These are phyloP conservation scores for Zophobas morio DNA, from an alignment of 1,140 invertebrate genomes.

Conservation along the genomic window DNA sequence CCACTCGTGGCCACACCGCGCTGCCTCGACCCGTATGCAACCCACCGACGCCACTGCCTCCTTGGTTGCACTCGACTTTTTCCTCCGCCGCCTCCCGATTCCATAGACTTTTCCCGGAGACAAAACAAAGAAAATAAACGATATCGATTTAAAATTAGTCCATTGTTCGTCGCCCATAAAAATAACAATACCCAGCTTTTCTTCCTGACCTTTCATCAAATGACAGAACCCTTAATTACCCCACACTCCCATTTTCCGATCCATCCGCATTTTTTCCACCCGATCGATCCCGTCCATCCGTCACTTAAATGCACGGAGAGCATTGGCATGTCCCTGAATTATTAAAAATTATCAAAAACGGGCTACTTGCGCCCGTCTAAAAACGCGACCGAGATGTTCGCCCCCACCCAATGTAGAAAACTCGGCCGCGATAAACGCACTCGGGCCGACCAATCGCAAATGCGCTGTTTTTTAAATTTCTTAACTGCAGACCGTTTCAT, in stretches of 20 bases:
- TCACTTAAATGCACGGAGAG: background rate
- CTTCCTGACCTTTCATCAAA: conserved; percentile 49
- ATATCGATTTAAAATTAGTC: conserved; percentile 53
- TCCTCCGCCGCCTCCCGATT: background rate
- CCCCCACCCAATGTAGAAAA: conserved; percentile 16
- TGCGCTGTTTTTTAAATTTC: background rate
- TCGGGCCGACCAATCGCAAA: conserved; percentile 3
- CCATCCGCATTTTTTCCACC: background rate
- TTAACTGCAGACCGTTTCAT: conserved; percentile 1
- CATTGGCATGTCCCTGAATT: background rate
- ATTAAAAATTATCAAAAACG: conserved; percentile 1
- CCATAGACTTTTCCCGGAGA: conserved; percentile 13
- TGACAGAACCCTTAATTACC: conserved; percentile 40
- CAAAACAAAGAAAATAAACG: conserved; percentile 41
- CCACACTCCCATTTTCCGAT: background rate
- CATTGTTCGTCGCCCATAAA: conserved; percentile 48
- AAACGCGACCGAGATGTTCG: background rate
- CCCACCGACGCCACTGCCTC: background rate
- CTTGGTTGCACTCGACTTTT: conserved; percentile 11
- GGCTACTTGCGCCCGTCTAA: no score
- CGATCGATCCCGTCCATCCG: conserved; percentile 4
- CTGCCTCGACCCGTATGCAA: background rate
- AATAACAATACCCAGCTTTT: conserved; percentile 50
- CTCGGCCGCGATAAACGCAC: background rate
- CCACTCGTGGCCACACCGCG: no score